Base-by-base conservation (phyloP, 35 echinoderm and acorn worm genomes). In the Patiria miniata region DNA sequence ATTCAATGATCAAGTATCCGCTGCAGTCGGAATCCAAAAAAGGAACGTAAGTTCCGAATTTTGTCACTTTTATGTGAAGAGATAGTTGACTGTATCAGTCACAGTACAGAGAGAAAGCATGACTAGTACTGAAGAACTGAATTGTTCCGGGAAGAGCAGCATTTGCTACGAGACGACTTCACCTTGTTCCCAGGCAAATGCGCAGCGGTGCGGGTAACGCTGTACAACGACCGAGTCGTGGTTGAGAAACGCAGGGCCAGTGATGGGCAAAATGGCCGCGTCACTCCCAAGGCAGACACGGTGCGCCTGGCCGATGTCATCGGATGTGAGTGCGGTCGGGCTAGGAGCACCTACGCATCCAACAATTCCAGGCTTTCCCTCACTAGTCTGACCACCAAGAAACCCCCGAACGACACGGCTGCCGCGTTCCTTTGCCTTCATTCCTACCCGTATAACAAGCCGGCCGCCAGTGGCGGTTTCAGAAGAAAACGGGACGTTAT, bases 381-480 rank as follows among this genome's bases (percentile, higher is more conserved):
- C 1, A 73, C 65, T 14, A 73, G 34, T 36, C 34, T 73, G n/a
- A 73, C 65, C 19, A 73, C 53, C 9, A 60, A 37, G 1, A 84
- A 58, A 34, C 21, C 80, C 18, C 34, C 51, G 19, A 84, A 84
- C 8, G 53, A 53, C 18, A 58, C 32, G 1, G 51, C 23, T 44
- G 53, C 52, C 21, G 82, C 82, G 8, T 84, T 59, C 59, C 2
- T 84, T 1, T 84, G 82, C 34, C 52, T 84, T 7, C 57, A 60
- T 39, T 30, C 54, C 22, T 84, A 58, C 28, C 33, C 54, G 1
- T 60, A 84, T 39, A 84, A 51, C 53, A 58, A 84, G 12, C 55
- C 82, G 37, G 40, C 21, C 19, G 30, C 30, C 17, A 40, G 38
- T 18, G 82, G 82, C 18, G 82, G 82, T 54, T 37, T 84, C 53